phyloP scores from a whole-genome alignment of 2,797 vertebrate species.

The Galago senegalensis region DNA sequence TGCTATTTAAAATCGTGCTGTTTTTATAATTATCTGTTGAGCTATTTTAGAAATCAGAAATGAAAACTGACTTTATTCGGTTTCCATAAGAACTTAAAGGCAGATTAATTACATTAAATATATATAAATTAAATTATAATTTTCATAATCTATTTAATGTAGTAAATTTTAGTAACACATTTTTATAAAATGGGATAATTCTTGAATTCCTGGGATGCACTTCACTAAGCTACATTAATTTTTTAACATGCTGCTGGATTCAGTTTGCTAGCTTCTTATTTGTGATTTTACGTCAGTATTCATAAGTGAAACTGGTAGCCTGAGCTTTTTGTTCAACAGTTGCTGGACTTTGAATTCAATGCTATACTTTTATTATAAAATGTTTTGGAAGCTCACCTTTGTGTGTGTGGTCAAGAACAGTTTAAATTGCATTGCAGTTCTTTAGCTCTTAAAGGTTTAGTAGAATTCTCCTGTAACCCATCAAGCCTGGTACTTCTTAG shows the following conservation, averaged over 20 bases:
- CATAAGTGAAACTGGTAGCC: background rate
- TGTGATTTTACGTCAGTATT: background rate
- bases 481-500: background rate
- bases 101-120: too few species aligned
- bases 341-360: conserved; percentile 41
- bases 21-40: background rate
- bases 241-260: background rate
- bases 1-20: conserved; percentile 37
- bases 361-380: conserved; percentile 1
- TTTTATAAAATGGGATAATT: conserved; percentile 21
- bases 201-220: background rate
- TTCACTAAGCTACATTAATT: background rate
- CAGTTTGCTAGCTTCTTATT: background rate
- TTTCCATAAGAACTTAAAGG: too few species aligned
- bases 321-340: background rate
- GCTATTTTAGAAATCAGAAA: conserved; percentile 30
- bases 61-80: background rate
- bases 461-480: background rate
- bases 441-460: background rate
- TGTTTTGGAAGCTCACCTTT: background rate
- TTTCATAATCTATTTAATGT: background rate
- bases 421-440: background rate
- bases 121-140: too few species aligned
- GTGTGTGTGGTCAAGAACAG: background rate
- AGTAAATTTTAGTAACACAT: conserved; percentile 5